Conservation (phyloP, 2,113 vertebrate genomes). For the Psephotus haematonotus region DNA sequence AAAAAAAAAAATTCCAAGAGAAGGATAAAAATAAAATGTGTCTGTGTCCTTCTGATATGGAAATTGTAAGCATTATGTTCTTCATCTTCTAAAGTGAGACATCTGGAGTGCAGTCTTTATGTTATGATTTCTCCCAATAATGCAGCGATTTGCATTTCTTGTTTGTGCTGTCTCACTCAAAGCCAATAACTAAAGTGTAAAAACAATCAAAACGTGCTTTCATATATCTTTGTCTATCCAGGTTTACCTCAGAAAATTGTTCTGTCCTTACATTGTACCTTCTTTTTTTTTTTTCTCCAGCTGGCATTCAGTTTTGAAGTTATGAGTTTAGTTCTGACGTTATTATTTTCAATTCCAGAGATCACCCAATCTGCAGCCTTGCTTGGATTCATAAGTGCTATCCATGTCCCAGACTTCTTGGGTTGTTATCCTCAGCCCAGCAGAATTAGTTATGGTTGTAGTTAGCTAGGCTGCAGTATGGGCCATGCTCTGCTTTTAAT, state of each 20-base stretch:
- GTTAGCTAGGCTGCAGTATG: neutral
- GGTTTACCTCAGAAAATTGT: neutral
- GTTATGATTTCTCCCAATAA: neutral
- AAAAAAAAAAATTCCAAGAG: neutral
- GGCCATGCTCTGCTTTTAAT: neutral
- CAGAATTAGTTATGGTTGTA: neutral
- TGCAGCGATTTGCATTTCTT: neutral
- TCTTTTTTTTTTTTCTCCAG: neutral
- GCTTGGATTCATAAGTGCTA: neutral
- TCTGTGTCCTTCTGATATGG: neutral
- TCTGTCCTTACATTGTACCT: neutral
- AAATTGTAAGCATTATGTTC: neutral
- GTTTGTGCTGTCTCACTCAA: neutral
- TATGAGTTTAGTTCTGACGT: neutral
- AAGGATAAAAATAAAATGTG: neutral
- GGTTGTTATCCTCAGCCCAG: accelerated
- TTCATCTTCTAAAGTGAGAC: neutral
- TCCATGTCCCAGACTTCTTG: neutral
- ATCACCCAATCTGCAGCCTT: neutral
- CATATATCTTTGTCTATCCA: neutral
- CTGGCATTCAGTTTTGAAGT: neutral
- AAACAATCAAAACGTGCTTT: neutral
- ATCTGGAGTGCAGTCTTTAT: neutral
- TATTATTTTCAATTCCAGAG: neutral
- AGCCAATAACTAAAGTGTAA: neutral